These are phyloP conservation scores for Chrysemys picta DNA, from an alignment of 2,113 vertebrate species.

Conservation along the genomic window DNA sequence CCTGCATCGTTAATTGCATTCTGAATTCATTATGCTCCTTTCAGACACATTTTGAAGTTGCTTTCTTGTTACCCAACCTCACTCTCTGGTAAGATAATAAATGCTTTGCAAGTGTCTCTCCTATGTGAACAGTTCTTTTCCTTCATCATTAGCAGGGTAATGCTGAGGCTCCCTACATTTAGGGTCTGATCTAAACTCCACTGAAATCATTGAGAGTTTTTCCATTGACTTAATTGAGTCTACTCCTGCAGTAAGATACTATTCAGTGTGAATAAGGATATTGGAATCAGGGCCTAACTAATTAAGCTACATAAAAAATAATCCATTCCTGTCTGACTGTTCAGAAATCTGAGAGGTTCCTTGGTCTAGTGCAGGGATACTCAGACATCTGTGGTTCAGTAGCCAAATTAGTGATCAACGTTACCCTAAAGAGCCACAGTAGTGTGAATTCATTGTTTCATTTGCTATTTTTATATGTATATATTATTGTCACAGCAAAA, in stretches of 20 bases:
- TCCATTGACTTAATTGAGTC: neutral
- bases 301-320: neutral
- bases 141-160: neutral
- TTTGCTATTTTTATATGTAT: too few species aligned
- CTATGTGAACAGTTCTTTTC: neutral
- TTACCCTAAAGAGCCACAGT: too few species aligned
- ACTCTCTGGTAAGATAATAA: slow-evolving; percentile 40
- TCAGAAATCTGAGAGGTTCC: neutral
- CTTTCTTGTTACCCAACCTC: neutral
- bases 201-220: neutral
- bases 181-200: neutral
- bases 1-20: slow-evolving; percentile 65
- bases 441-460: too few species aligned
- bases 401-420: too few species aligned
- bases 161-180: neutral
- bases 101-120: slow-evolving; percentile 2
- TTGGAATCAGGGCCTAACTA: neutral
- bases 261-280: neutral
- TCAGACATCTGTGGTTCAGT: too few species aligned
- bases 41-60: neutral
- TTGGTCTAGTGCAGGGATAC: neutral
- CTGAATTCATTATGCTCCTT: neutral
- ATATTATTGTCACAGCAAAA: too few species aligned
- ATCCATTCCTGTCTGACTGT: neutral
- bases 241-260: neutral